Base-by-base conservation (phyloP, 2,888 invertebrate species). In the Brachylomia viminalis region DNA sequence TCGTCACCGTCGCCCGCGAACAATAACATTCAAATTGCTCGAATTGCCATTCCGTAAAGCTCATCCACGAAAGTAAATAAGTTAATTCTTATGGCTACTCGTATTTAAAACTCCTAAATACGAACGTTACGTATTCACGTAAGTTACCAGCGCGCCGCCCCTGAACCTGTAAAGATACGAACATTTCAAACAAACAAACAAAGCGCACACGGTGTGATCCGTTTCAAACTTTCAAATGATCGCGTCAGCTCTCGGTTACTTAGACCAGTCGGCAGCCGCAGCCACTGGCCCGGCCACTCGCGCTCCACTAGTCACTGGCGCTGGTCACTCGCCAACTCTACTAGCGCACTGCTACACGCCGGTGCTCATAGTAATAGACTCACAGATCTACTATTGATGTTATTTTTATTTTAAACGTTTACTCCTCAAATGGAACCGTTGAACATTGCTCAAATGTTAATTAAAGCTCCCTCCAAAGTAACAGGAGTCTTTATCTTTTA, bases 261-360 rank as follows among this genome's bases (percentile, higher is more conserved):
- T 17, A 42, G 54, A 1, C 11, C 75, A 38, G 52, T 23, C 23
- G 30, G 62, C 54, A 54, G 80, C 2, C 74, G 38, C 58, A 49
- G 17, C 47, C 49, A 30, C 76, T 49, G 74, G 59, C 38, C n/a
- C 30, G 47, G 10, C 47, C 56, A 47, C 75, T 73, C 33, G 56
- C 73, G 45, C 67, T 67, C 49, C 64, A 52, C 72, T 72, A 33
- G 27, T 13, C 54, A 80, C 54, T 62, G 30, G 27, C 42, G 30
- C 74, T 74, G 77, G 77, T 45, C 52, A 45, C 75, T 77, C 33
- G 79, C 75, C 75, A 76, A 70, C 47, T 56, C 30, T n/a, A 45
- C 77, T n/a, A 42, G 56, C 66, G 62, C 70, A 42, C 47, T 62
- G 70, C 61, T 71, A 61, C 58, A 58, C 13, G 33, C 27, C 4